A percentile compares a stretch with the other conserved stretches of the same genome.
phyloP scores from a whole-genome alignment of 1,140 invertebrate species.

The Cecropterus lyciades region DNA sequence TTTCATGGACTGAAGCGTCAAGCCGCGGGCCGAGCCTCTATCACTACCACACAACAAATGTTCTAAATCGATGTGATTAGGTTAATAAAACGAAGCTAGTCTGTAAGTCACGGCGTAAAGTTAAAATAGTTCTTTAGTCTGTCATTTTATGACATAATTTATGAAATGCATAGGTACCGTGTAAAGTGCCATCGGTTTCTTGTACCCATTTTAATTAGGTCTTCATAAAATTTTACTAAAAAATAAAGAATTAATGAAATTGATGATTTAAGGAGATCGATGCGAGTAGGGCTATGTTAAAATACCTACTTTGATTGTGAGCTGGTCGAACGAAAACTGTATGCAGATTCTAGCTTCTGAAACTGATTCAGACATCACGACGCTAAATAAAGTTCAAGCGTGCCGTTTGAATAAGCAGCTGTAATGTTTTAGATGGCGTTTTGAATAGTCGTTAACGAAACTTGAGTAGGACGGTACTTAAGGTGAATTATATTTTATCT shows the following conservation, averaged over 20 bases:
- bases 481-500: no score
- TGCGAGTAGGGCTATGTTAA: slow-evolving; percentile 32
- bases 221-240: slow-evolving; percentile 58
- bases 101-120: slow-evolving; percentile 78
- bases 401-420: not conserved
- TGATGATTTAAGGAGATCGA: slow-evolving; percentile 33
- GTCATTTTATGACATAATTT: slow-evolving; percentile 80
- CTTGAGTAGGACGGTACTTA: no score
- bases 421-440: not conserved
- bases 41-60: slow-evolving; percentile 82
- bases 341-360: slow-evolving; percentile 58
- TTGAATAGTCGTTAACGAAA: no score
- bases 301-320: slow-evolving; percentile 22
- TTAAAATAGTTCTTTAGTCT: slow-evolving; percentile 77
- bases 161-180: slow-evolving; percentile 73
- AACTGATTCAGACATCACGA: not conserved
- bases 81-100: slow-evolving; percentile 72
- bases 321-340: slow-evolving; percentile 41
- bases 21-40: slow-evolving; percentile 71
- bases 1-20: slow-evolving; percentile 81
- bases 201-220: slow-evolving; percentile 77
- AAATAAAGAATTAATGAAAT: slow-evolving; percentile 46
- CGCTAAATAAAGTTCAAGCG: not conserved
- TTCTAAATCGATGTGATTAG: slow-evolving; percentile 84
- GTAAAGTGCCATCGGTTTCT: slow-evolving; percentile 74